phyloP scores from a whole-genome alignment of 1,140 invertebrate genomes.

The Ctenoplectra terminalis region DNA sequence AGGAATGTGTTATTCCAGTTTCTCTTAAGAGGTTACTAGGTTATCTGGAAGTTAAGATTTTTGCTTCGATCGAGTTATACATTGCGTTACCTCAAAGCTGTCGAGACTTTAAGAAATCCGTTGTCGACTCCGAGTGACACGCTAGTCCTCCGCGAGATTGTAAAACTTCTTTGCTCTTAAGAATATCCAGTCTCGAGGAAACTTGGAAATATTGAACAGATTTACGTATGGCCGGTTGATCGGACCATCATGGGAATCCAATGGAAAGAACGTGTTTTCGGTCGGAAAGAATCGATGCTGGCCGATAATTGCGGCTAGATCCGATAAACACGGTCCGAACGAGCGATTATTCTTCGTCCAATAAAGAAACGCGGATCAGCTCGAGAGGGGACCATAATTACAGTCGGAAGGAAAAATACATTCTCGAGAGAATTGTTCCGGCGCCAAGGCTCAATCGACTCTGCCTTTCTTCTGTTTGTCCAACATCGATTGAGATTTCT shows the following conservation, averaged over 20 bases:
- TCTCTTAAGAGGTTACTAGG: not conserved
- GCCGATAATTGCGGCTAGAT: not conserved
- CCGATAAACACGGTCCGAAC: not conserved
- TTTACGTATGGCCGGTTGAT: too few species aligned
- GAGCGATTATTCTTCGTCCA: slow-evolving; percentile 33
- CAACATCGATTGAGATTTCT: slow-evolving; percentile 18
- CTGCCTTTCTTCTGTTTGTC: slow-evolving; percentile 3
- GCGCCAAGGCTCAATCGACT: slow-evolving; percentile 34
- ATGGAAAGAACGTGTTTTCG: not conserved
- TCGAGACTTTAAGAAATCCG: not conserved
- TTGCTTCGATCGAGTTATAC: not conserved
- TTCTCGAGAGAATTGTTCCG: not conserved
- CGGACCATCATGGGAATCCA: too few species aligned
- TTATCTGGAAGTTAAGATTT: not conserved
- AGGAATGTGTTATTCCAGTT: too few species aligned
- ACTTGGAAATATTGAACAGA: too few species aligned
- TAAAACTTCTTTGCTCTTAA: too few species aligned
- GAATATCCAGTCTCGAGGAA: too few species aligned
- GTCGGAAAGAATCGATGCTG: not conserved
- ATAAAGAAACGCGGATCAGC: not conserved
- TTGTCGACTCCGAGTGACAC: too few species aligned
- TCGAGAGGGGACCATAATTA: slow-evolving; percentile 32
- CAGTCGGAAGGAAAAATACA: not conserved
- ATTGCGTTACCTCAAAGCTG: not conserved
- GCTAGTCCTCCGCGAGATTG: too few species aligned